Base-by-base conservation (phyloP, 2,797 vertebrate species). In the Xiphophorus birchmanni region DNA sequence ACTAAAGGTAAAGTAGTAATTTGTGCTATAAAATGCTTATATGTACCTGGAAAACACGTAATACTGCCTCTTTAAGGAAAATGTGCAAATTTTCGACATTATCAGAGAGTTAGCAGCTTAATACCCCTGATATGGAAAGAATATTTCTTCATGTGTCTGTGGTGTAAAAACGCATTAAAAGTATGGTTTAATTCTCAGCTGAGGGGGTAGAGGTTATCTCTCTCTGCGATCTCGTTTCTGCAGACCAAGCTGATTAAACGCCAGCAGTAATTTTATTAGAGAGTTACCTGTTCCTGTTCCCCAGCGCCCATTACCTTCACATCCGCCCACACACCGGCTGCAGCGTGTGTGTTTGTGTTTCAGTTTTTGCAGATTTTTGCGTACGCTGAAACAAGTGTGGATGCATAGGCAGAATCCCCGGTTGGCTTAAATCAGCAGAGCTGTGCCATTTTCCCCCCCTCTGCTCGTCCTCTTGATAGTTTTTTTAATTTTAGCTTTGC, bases 251-350 rank as follows among this genome's bases (percentile, higher is more conserved):
- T 78, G 78, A 79, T 85, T 85, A 78, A 87, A 85, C 81, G 73
- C 78, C 86, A 87, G 72, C 82, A 79, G 79, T 88, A 84, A 90
- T 88, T 88, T 89, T 75, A 90, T 91, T 87, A 88, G 83, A 88
- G 83, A 58, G 78, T 82, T 87, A 90, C 89, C 87, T 92, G 86
- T 81, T 82, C 84, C 89, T 84, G 65, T 75, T 77, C 89, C 87
- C 84, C 50, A 3, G 86, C 78, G 83, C 78, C 80, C 74, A 72
- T 26, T 80, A 47, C 87, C 82, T 35, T 13, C 88, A 63, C 80
- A 54, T 69, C 76, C 86, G 80, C 82, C 80, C 86, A 84, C 87
- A 4, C 88, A 67, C 74, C 48, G 48, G 71, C 88, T 42, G 58
- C 1, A 88, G 88, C 81, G 8, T n/a, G 73, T 82, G 77, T 88